Evolutionary conservation across 2,888 invertebrate species (phyloP).

Genomic region (Camptogramma bilineatum): DNA sequence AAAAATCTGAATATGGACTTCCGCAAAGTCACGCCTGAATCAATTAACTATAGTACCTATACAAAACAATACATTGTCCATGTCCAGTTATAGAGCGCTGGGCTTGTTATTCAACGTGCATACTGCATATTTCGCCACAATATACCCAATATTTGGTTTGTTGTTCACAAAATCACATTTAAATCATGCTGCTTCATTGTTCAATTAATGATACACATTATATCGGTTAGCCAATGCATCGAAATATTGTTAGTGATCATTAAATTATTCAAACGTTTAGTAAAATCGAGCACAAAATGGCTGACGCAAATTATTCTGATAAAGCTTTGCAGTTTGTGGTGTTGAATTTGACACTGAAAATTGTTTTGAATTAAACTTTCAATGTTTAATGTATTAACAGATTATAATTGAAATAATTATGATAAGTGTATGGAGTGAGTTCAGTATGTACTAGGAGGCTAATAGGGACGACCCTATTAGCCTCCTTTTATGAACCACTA

Average conservation of each 20-base stretch:
- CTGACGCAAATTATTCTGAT: not conserved
- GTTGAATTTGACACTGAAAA: not conserved
- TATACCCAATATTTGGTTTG: not conserved
- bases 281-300: conserved; percentile 11
- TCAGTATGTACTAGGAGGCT: too few species aligned
- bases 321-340: not conserved
- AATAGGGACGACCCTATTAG: too few species aligned
- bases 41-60: too few species aligned
- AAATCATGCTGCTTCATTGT: not conserved
- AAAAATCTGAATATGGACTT: too few species aligned
- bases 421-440: too few species aligned
- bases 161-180: not conserved
- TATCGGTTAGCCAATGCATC: conserved; percentile 3
- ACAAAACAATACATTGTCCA: too few species aligned
- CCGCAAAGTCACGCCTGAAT: too few species aligned
- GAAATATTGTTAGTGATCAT: conserved; percentile 11
- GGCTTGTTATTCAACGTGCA: not conserved
- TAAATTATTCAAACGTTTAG: conserved; percentile 11
- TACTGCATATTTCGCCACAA: not conserved
- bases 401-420: not conserved
- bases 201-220: not conserved
- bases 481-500: too few species aligned
- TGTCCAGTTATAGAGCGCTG: too few species aligned
- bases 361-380: not conserved
- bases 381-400: not conserved